Conservation (phyloP, 2,888 invertebrate species). For the Drosophila mayaguana region DNA sequence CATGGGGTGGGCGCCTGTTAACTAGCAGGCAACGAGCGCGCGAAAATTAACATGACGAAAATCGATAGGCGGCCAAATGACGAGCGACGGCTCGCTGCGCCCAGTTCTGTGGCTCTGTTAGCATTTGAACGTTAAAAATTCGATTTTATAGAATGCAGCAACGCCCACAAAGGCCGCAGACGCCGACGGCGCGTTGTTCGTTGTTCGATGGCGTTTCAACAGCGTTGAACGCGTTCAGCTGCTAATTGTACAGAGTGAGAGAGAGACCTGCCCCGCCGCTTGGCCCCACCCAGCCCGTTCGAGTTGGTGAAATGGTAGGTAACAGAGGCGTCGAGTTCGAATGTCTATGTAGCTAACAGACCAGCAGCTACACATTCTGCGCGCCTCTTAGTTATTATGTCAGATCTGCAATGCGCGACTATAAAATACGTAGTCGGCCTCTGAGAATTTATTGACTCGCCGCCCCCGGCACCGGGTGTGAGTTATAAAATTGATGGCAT, state of each 20-base stretch:
- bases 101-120: constrained; percentile 74
- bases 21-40: constrained; percentile 64
- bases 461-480: constrained; percentile 74
- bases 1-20: constrained; percentile 81
- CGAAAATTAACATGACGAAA: constrained; percentile 67
- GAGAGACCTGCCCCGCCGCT: background rate
- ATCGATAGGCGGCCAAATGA: constrained; percentile 47
- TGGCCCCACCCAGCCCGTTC: background rate
- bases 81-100: constrained; percentile 24
- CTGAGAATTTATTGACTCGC: constrained; percentile 82
- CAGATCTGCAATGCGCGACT: constrained; percentile 83
- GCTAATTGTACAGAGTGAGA: constrained; percentile 17
- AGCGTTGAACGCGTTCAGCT: background rate
- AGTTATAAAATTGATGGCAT: constrained; percentile 81
- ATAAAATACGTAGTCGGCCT: constrained; percentile 80
- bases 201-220: constrained; percentile 4
- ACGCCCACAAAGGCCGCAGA: constrained; percentile 61
- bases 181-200: background rate
- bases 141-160: constrained; percentile 82
- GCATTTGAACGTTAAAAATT: constrained; percentile 83
- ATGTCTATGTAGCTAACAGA: constrained; percentile 58
- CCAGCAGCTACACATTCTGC: constrained; percentile 75
- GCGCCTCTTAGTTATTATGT: constrained; percentile 83
- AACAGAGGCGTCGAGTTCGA: constrained; percentile 39
- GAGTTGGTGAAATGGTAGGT: constrained; percentile 29